Base-by-base conservation (phyloP, 2,888 invertebrate genomes). In the Stenodema calcarata region DNA sequence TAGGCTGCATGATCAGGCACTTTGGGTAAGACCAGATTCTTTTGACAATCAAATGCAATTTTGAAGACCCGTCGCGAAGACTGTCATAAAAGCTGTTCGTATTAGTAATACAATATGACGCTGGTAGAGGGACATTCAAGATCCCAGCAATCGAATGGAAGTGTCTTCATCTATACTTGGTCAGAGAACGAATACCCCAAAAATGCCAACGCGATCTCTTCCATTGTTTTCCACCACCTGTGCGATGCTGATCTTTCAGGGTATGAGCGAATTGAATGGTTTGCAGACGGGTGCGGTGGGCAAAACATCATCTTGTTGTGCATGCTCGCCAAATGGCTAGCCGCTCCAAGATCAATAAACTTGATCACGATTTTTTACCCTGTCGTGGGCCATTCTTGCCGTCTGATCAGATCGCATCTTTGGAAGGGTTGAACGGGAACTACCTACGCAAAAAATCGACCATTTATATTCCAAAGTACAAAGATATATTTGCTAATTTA, bases 1-100 rank as follows among this genome's bases (percentile, higher is more conserved):
- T 75, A 75, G 75, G 75, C 75, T 11, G 27, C 12, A 11, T 35
- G 75, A 23, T 75, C 75, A 28, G 75, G 30, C 27, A 75, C 41
- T 23, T 75, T 75, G 28, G 75, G 75, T 12, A 75, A 27, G 9
- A 7, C 75, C 7, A 75, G 75, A 16, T 75, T 75, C 54, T 85
- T 85, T 80, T 87, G 42, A 30, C 87, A 87, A 41, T 87, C 86
- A 62, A 79, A 87, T 14, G 83, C 35, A n/a, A 87, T 35, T 30
- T 75, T 75, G 27, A 14, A 35, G 75, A 75, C 75, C 9, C 12
- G 14, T 7, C 75, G 12, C 41, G 28, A n/a, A 75, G 75, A 12
- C 28, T 27, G 30, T 35, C 75, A 27, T 75, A 75, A 28, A 75
- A 75, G 28, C 30, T 75, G 28, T 16, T 16, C 11, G 28, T 12